phyloP scores from a whole-genome alignment of 2,113 vertebrate genomes.

The Candoia aspera region DNA sequence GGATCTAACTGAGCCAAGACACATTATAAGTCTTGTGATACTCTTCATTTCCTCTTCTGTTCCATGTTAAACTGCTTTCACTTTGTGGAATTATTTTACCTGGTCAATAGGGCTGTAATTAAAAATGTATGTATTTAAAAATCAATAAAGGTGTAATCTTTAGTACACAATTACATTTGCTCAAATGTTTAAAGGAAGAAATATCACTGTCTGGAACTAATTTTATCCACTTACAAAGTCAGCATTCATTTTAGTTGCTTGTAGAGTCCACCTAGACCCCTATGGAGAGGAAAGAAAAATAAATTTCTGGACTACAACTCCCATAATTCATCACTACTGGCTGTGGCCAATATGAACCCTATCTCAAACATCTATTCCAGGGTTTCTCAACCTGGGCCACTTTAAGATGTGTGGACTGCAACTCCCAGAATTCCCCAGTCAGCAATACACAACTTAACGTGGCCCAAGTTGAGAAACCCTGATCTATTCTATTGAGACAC shows the following conservation, averaged over 20 bases:
- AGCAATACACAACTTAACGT: no score
- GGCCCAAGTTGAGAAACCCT: no score
- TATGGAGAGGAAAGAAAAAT: conserved; percentile 58
- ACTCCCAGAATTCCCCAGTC: no score
- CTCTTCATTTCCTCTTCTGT: background rate
- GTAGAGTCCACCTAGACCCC: conserved; percentile 98
- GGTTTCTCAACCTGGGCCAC: no score
- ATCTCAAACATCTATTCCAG: background rate
- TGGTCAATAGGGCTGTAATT: conserved; percentile 16
- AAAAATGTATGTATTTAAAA: conserved; percentile 26
- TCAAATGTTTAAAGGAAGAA: background rate
- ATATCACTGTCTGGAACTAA: conserved; percentile 47
- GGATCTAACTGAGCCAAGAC: background rate
- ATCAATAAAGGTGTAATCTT: conserved; percentile 43
- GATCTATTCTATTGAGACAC: background rate
- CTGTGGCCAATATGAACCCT: background rate
- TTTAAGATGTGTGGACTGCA: no score
- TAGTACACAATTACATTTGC: conserved; percentile 35
- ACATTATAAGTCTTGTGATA: background rate
- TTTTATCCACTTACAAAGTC: conserved; percentile 85
- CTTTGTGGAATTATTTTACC: conserved; percentile 15
- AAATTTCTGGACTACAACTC: background rate
- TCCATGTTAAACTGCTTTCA: background rate
- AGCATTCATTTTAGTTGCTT: conserved; percentile 93
- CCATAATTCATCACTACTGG: background rate